Conservation (phyloP, 2,113 vertebrate genomes). For the Oncorhynchus gorbuscha region DNA sequence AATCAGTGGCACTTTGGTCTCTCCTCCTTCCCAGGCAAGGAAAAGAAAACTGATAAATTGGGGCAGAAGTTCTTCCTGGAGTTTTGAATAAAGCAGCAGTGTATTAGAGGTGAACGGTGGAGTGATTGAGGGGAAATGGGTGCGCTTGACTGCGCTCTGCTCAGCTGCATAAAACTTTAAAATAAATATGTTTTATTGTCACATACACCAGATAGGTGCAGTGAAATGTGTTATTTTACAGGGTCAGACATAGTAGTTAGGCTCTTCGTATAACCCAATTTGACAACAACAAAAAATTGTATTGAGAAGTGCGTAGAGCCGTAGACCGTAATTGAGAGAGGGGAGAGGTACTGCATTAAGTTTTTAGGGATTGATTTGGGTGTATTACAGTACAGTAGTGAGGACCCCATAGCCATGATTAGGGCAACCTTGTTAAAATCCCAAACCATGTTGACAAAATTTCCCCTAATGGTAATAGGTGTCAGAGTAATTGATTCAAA, state of each 20-base stretch:
- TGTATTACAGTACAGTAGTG: background rate
- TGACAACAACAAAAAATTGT: conserved; percentile 3
- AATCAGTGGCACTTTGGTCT: conserved; percentile 11
- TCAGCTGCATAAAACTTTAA: no score
- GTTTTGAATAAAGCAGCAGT: conserved; percentile 30
- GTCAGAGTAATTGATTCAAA: conserved; percentile 28
- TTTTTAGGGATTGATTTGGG: background rate
- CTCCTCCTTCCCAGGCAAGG: conserved; percentile 37
- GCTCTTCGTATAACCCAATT: conserved; percentile 50
- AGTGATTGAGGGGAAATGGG: no score
- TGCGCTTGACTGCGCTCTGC: no score
- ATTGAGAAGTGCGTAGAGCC: background rate
- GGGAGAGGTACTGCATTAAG: background rate
- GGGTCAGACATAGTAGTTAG: conserved; percentile 20
- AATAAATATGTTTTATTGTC: no score
- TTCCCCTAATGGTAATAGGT: conserved; percentile 21
- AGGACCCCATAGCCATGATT: conserved; percentile 41
- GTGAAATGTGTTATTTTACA: background rate
- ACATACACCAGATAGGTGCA: no score
- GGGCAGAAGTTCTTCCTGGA: conserved; percentile 16
- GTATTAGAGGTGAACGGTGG: no score
- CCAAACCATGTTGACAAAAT: conserved; percentile 43
- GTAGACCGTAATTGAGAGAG: conserved; percentile 7
- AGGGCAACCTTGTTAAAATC: conserved; percentile 45
- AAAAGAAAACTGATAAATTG: background rate